A percentile compares a stretch with the other conserved stretches of the same genome.
Evolutionary conservation across 2,888 invertebrate genomes (phyloP).

Genomic region (Plagiodera versicolora): DNA sequence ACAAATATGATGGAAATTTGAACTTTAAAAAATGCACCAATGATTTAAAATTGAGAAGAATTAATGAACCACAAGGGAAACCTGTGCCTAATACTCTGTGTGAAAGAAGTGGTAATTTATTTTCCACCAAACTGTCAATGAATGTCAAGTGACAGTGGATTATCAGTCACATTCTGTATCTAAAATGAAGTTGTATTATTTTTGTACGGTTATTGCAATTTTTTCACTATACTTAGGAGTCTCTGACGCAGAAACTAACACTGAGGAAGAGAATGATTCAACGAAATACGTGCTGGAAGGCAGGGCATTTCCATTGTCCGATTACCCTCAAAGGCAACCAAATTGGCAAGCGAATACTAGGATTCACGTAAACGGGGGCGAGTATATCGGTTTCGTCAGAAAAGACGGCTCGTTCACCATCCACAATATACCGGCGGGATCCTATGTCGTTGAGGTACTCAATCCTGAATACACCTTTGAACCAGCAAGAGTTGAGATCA

Average conservation of each 20-base stretch:
- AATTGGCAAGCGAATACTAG: slow-evolving; percentile 79
- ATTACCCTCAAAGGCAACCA: slow-evolving; percentile 58
- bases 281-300: slow-evolving; percentile 78
- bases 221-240: not conserved
- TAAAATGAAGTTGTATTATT: too few relatives aligned
- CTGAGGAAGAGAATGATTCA: slow-evolving; percentile 54
- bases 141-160: too few relatives aligned
- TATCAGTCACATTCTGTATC: too few relatives aligned
- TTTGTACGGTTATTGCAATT: not conserved
- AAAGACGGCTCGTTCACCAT: slow-evolving; percentile 91
- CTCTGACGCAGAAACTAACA: slow-evolving; percentile 30
- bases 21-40: too few relatives aligned
- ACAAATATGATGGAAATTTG: too few relatives aligned
- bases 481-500: slow-evolving; percentile 94
- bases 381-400: slow-evolving; percentile 83
- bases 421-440: slow-evolving; percentile 86
- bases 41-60: too few relatives aligned
- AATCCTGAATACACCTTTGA: slow-evolving; percentile 93
- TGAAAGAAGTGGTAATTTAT: too few relatives aligned
- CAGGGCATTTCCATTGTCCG: slow-evolving; percentile 71
- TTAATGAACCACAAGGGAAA: too few relatives aligned
- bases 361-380: slow-evolving; percentile 86
- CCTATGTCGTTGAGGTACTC: slow-evolving; percentile 90
- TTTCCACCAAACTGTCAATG: too few relatives aligned
- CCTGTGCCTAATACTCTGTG: too few relatives aligned